Percentiles rank a stretch among this genome's conserved stretches.
phyloP scores from a whole-genome alignment of 1,140 invertebrate genomes.

The Ladona fulva region DNA sequence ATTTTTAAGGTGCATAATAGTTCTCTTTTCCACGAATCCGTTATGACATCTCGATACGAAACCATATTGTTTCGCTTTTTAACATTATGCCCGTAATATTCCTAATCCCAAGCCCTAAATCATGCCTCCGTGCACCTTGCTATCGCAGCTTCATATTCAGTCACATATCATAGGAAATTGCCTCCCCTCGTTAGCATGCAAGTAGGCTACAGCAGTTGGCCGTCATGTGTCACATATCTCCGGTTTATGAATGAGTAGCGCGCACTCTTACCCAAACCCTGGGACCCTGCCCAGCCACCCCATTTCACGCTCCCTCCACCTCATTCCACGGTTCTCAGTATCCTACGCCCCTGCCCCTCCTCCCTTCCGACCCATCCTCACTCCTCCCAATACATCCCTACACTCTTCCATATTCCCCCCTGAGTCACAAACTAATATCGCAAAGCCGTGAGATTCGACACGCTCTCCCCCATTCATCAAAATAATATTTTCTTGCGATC shows the following conservation, averaged over 20 bases:
- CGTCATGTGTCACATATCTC: not conserved
- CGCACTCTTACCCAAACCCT: not conserved
- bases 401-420: not conserved
- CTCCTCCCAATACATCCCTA: not conserved
- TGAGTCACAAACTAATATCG: not conserved
- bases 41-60: too few species aligned
- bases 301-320: too few species aligned
- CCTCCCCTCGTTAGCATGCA: not conserved
- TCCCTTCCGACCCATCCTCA: not conserved
- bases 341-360: not conserved
- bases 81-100: too few species aligned
- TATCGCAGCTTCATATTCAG: too few species aligned
- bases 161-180: too few species aligned
- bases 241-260: not conserved
- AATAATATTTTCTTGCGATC: slow-evolving; percentile 3
- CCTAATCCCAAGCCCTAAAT: too few species aligned
- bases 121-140: too few species aligned
- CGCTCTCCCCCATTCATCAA: not conserved
- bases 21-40: too few species aligned
- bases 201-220: not conserved
- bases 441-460: not conserved
- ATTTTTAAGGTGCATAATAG: too few species aligned
- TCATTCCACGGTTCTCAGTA: not conserved
- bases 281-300: too few species aligned
- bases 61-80: too few species aligned